phyloP scores from a whole-genome alignment of 2,113 vertebrate genomes.

The Neofelis nebulosa region DNA sequence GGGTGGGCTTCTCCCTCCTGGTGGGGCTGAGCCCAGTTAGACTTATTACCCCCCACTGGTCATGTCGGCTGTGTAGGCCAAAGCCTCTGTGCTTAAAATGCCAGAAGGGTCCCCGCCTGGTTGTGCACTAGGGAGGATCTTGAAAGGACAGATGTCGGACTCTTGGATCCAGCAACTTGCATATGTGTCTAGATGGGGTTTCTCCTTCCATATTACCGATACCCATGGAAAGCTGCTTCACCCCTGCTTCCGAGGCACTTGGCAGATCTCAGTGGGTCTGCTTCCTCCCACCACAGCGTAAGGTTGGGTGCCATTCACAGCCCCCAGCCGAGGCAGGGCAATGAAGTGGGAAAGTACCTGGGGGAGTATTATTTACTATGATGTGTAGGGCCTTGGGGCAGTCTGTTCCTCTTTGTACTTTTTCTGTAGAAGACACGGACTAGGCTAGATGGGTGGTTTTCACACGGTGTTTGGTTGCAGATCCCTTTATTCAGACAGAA shows the following conservation, averaged over 20 bases:
- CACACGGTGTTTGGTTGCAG: not conserved
- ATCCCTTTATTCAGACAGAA: not conserved
- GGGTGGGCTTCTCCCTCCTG: not conserved
- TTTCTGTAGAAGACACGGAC: not conserved
- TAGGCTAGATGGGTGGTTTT: not conserved
- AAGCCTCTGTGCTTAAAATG: not conserved
- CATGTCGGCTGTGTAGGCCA: too few relatives aligned
- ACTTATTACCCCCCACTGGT: not conserved
- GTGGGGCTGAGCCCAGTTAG: not conserved
- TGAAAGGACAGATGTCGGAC: not conserved
- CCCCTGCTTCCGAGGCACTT: not conserved
- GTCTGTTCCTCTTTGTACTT: not conserved
- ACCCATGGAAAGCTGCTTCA: not conserved
- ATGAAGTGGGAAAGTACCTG: not conserved
- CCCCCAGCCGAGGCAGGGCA: not conserved
- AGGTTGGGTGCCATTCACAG: not conserved
- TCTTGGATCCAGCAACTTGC: not conserved
- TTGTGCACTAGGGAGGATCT: not conserved
- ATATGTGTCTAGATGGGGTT: too few relatives aligned
- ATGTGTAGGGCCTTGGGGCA: not conserved
- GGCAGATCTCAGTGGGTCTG: not conserved
- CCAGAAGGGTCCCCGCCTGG: not conserved
- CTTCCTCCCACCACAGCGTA: not conserved
- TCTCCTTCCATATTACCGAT: not conserved
- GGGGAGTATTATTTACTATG: not conserved